A percentile compares a stretch with the other conserved stretches of the same genome.
phyloP scores from a whole-genome alignment of 1,140 invertebrate species.

The Aphelenchoides fujianensis region DNA sequence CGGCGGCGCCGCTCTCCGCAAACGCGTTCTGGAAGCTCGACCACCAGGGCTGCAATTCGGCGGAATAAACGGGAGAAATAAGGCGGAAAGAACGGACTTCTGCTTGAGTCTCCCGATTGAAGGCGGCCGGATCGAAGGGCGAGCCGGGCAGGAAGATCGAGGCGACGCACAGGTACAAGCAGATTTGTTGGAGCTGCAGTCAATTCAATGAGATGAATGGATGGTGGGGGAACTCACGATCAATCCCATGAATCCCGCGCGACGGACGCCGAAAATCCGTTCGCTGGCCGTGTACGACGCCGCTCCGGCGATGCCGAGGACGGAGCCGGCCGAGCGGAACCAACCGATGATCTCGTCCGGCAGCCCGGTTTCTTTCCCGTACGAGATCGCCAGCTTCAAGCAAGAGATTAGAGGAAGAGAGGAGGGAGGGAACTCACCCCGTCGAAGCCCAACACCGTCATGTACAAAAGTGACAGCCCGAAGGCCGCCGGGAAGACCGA shows the following conservation, averaged over 20 bases:
- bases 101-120: background rate
- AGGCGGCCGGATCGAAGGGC: conserved; percentile 64
- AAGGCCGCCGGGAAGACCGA: conserved; percentile 26
- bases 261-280: conserved; percentile 35
- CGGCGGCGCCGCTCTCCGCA: background rate
- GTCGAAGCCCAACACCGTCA: conserved; percentile 34
- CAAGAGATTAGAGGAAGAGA: background rate
- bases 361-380: conserved; percentile 39
- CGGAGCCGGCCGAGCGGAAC: conserved; percentile 35
- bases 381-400: conserved; percentile 36
- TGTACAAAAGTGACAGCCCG: conserved; percentile 27
- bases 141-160: conserved; percentile 68
- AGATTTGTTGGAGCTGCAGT: conserved; percentile 53
- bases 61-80: too few relatives aligned
- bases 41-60: conserved; percentile 52
- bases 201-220: conserved; percentile 10
- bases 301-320: conserved; percentile 42
- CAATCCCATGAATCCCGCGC: conserved; percentile 42
- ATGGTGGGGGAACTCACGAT: conserved; percentile 23
- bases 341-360: conserved; percentile 40
- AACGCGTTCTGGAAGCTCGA: conserved; percentile 7
- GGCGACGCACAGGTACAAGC: conserved; percentile 64
- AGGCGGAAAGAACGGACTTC: background rate
- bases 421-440: background rate
- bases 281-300: conserved; percentile 40